Conservation (phyloP, 1,140 invertebrate species). For the Papilio dardanus region DNA sequence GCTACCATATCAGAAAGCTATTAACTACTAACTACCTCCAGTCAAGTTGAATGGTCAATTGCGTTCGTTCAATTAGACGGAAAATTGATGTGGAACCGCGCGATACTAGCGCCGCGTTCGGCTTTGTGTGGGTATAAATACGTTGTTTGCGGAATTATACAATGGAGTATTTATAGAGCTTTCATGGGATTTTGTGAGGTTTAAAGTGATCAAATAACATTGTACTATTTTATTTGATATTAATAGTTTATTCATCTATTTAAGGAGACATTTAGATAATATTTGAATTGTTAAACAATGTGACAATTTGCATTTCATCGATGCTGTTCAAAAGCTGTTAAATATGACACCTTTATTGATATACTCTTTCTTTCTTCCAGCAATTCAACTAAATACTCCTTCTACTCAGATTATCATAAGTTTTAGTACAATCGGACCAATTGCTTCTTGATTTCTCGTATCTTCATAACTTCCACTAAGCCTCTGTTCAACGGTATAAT, state of each 20-base stretch:
- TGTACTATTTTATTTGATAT: no score
- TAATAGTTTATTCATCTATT: background rate
- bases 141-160: constrained; percentile 32
- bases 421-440: no score
- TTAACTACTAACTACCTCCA: constrained; percentile 68
- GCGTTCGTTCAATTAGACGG: constrained; percentile 75
- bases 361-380: no score
- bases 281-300: background rate
- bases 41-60: constrained; percentile 70
- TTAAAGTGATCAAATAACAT: no score
- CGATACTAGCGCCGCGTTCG: constrained; percentile 30
- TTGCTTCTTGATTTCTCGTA: no score
- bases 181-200: background rate
- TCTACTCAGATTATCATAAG: no score
- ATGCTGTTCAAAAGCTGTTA: no score
- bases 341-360: no score
- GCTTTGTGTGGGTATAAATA: constrained; percentile 39
- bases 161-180: background rate
- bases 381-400: no score
- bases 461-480: no score
- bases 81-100: constrained; percentile 69
- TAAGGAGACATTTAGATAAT: background rate
- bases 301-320: background rate
- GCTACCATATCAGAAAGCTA: constrained; percentile 60
- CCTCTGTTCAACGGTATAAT: no score